phyloP scores from a whole-genome alignment of 2,888 invertebrate species.

The Stenodera caucasica region DNA sequence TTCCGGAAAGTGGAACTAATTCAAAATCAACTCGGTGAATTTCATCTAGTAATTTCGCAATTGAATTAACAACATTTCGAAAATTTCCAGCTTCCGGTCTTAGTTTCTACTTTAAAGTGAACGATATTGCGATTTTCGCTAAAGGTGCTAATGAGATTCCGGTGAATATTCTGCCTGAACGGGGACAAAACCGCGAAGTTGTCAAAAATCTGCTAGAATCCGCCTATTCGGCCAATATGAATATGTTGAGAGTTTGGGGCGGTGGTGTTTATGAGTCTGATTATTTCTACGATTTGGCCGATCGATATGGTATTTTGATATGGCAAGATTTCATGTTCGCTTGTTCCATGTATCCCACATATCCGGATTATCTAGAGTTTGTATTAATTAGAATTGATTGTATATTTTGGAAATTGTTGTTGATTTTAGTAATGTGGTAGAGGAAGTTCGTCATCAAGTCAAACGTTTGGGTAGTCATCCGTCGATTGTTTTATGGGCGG shows the following conservation, averaged over 20 bases:
- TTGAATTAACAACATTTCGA: too few species aligned
- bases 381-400: neutral
- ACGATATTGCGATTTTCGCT: slow-evolving; percentile 84
- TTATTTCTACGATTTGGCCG: slow-evolving; percentile 84
- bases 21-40: slow-evolving; percentile 65
- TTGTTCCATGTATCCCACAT: slow-evolving; percentile 89
- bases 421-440: slow-evolving; percentile 63
- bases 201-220: slow-evolving; percentile 68
- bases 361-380: slow-evolving; percentile 66
- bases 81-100: slow-evolving; percentile 59
- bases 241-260: slow-evolving; percentile 97
- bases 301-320: slow-evolving; percentile 86
- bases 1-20: slow-evolving; percentile 85
- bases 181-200: slow-evolving; percentile 61
- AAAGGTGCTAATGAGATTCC: slow-evolving; percentile 97
- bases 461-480: slow-evolving; percentile 82
- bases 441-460: slow-evolving; percentile 81
- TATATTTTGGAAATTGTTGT: too few species aligned
- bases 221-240: slow-evolving; percentile 80
- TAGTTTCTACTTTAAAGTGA: slow-evolving; percentile 86
- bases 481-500: slow-evolving; percentile 88
- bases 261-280: slow-evolving; percentile 96
- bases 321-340: slow-evolving; percentile 99
- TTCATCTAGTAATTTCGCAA: neutral
- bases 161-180: slow-evolving; percentile 79